Evolutionary conservation across 2,797 vertebrate species (phyloP), one percentile per base, ranked within the genome.

Genomic region (Chrysocyon brachyurus): DNA sequence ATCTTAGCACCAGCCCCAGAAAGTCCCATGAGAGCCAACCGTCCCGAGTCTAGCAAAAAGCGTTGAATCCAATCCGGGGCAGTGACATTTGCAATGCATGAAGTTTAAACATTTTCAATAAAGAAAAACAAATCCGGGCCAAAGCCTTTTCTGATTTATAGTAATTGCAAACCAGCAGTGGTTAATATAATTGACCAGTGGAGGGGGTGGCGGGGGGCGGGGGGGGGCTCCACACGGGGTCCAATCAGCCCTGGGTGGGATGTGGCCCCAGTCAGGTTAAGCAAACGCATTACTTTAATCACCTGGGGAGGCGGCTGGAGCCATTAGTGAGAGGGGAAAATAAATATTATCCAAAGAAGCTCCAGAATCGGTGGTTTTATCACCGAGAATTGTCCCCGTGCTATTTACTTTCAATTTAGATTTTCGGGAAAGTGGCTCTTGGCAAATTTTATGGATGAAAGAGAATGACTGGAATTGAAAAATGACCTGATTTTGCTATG

Each of bases 331-430:
- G 96, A 97, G 95, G 98, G 97, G 95, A 98, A 97, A 98, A 98
- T 98, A 99, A 99, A 99, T 98, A 98, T 98, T 98, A 98, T 98
- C 98, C 97, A 97, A 98, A 97, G 98, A 98, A 98, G 98, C 98
- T 94, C 94, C 85, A 86, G 98, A 98, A 98, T 95, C 91, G 87
- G 97, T 19, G 95, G 98, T 98, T 99, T 98, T 97, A 98, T 98
- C 98, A 98, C 98, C 40, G 93, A 97, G 98, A 98, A 98, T 98
- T 98, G 98, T 98, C 98, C 97, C 79, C 52, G 94, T 96, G 93
- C 98, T 98, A 98, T 99, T 99, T 99, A 98, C 98, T 98, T 99
- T 98, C 98, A 98, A 98, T 99, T 99, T 98, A 98, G 98, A 87
- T 97, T 98, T 98, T 96, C 75, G 28, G 95, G 98, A 98, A 98